These are phyloP conservation scores for Miniopterus natalensis DNA, from an alignment of 2,113 vertebrate genomes.

Conservation along the genomic window DNA sequence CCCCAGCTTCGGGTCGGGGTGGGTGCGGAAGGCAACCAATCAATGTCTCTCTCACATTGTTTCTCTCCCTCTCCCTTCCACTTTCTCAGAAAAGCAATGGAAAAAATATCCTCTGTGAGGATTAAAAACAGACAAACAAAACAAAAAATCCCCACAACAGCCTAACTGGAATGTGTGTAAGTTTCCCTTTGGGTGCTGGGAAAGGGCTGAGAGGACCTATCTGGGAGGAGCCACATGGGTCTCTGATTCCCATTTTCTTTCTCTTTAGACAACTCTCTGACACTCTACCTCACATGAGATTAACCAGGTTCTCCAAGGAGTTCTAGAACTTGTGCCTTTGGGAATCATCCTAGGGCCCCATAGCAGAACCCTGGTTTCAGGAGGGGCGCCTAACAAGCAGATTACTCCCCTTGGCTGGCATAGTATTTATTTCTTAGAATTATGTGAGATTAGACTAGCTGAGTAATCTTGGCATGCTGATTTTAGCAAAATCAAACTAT, in stretches of 20 bases:
- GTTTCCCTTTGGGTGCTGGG: accelerated
- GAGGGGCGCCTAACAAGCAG: not conserved
- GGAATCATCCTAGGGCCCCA: not conserved
- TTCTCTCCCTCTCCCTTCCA: no score
- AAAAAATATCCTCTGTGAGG: no score
- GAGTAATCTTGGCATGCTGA: not conserved
- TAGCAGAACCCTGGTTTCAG: not conserved
- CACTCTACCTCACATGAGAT: not conserved
- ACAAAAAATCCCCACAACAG: not conserved
- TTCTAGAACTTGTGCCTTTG: not conserved
- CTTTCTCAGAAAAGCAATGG: no score
- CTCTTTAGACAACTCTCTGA: not conserved
- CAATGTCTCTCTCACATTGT: no score
- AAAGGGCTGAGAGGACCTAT: not conserved
- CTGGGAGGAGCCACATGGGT: not conserved
- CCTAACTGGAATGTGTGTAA: not conserved
- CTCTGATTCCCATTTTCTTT: not conserved
- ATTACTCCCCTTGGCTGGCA: no score
- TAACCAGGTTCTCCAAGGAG: not conserved
- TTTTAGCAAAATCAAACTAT: not conserved
- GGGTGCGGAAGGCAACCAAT: no score
- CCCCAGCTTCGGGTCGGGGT: no score
- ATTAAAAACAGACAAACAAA: not conserved
- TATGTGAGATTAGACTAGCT: not conserved
- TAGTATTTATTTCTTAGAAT: not conserved